A percentile compares a stretch with the other conserved stretches of the same genome.
Evolutionary conservation across 1,140 invertebrate species (phyloP).

Genomic region (Spodoptera frugiperda): DNA sequence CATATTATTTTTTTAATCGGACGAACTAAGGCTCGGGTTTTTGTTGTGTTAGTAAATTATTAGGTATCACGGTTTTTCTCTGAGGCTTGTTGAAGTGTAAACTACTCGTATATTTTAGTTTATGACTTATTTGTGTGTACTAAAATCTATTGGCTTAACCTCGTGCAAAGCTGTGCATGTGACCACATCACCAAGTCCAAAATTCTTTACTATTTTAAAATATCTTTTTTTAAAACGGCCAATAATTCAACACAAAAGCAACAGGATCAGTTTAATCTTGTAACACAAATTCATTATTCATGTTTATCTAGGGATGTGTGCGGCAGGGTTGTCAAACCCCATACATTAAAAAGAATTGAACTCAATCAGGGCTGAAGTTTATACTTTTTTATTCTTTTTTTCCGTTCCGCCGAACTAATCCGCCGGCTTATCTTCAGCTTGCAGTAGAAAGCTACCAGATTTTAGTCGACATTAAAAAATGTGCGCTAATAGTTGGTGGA

Average conservation of each 20-base stretch:
- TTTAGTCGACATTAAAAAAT: conserved; percentile 49
- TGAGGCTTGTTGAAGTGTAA: neutral
- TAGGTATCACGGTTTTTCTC: neutral
- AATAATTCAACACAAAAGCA: conserved; percentile 13
- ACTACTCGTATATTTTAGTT: neutral
- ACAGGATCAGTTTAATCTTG: conserved; percentile 15
- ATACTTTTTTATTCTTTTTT: conserved; percentile 71
- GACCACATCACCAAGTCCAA: too few relatives aligned
- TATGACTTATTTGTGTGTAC: neutral
- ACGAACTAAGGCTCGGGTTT: neutral
- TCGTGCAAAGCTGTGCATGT: too few relatives aligned
- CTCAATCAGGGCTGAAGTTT: conserved; percentile 67
- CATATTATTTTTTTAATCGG: conserved; percentile 23
- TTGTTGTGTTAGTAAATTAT: neutral
- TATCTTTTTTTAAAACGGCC: neutral
- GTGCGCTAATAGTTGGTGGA: conserved; percentile 31
- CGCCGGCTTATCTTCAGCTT: conserved; percentile 74
- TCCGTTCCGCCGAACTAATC: conserved; percentile 74
- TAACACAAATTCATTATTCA: conserved; percentile 26
- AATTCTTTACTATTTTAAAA: neutral
- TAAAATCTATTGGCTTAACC: neutral
- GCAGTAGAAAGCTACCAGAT: conserved; percentile 63
- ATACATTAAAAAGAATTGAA: conserved; percentile 57
- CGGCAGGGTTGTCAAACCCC: conserved; percentile 45
- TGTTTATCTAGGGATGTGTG: conserved; percentile 25